Conservation (phyloP, 2,113 vertebrate genomes). For the Theristicus caerulescens region DNA sequence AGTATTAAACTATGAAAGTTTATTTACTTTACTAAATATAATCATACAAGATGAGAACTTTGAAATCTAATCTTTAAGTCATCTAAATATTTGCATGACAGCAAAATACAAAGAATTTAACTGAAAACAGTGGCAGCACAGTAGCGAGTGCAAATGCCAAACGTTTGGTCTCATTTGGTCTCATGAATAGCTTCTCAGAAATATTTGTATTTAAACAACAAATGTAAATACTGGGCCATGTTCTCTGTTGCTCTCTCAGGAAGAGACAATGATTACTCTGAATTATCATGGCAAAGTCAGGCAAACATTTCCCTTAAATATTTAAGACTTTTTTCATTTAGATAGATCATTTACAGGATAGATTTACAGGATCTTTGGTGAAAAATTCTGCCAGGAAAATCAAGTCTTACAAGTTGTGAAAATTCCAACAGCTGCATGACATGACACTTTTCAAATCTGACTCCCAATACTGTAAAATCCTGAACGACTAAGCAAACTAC, state of each 20-base stretch:
- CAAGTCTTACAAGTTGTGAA: background rate
- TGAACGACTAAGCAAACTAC: background rate
- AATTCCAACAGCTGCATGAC: background rate
- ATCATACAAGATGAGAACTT: background rate
- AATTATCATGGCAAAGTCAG: background rate
- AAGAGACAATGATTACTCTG: background rate
- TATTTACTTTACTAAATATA: slow-evolving; percentile 32
- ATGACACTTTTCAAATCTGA: background rate
- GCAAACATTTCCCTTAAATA: background rate
- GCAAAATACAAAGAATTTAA: slow-evolving; percentile 25
- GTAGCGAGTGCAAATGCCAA: slow-evolving; percentile 47
- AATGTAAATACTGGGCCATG: background rate
- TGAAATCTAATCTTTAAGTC: slow-evolving; percentile 43
- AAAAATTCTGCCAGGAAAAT: background rate
- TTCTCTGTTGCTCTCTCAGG: background rate
- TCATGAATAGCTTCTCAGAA: background rate
- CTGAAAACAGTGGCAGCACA: slow-evolving; percentile 32
- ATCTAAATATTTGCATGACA: slow-evolving; percentile 66
- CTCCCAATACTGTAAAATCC: background rate
- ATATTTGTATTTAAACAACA: background rate
- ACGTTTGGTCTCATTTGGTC: background rate
- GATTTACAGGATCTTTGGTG: background rate
- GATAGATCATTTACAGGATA: background rate
- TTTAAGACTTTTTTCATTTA: background rate
- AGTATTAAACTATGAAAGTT: background rate